Base-by-base conservation (phyloP, 2,888 invertebrate genomes). In the Scaptodrosophila latifasciaeformis region DNA sequence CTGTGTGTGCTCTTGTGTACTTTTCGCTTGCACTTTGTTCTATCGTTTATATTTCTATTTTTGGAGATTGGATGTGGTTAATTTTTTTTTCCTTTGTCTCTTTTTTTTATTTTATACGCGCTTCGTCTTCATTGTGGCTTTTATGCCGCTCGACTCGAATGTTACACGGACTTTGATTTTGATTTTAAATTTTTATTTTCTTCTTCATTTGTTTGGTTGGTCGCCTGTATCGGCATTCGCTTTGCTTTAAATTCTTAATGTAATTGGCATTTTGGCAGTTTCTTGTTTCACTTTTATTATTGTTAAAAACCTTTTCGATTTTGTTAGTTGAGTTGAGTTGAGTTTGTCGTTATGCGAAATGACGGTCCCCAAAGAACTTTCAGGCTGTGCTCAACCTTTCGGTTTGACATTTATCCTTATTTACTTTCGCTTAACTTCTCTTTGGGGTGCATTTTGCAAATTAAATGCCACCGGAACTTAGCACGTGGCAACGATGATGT, bases 21-120 rank as follows among this genome's bases (percentile, higher is more conserved):
- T 47, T 60, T 50, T 30, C 21, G 53, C 46, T 27, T 62, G 57
- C 55, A 49, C 62, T 61, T 51, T 42, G 21, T 53, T 42, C 9
- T 30, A 15, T 54, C 42, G 21, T 40, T 55, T 52, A 40, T 54
- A 47, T 59, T 27, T 54, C 51, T 39, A 46, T 54, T 64, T 70
- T 67, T 70, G 65, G 62, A 67, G 70, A 72, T 79, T 72, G 67
- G 65, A 63, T 69, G 62, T 56, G 47, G 17, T 49, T 31, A 17
- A 29, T 42, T 35, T 54, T 35, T 21, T 43, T 51, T 50, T 17
- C 27, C 30, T 34, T 53, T 47, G 30, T 17, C 24, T 49, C 15
- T 64, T 67, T 59, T 64, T 52, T 54, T 48, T 56, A 35, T 43
- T 54, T 52, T 21, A 31, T 40, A 30, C 37, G 44, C 40, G n/a